Percentiles rank a stretch among this genome's conserved stretches.
Conservation (phyloP, 2,888 invertebrate species). For the Eupithecia subumbrata region DNA sequence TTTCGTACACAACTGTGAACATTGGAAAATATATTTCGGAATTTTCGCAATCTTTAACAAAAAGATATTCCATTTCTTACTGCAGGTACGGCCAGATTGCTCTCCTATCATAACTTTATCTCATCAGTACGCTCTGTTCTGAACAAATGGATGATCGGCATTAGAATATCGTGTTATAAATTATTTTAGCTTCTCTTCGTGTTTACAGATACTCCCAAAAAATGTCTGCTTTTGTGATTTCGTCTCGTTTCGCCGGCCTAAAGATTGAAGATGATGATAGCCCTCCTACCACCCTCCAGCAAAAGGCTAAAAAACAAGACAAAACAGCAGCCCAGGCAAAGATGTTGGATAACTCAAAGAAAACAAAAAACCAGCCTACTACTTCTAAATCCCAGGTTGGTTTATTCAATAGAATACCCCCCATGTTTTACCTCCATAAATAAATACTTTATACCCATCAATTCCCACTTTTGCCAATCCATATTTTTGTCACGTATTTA, state of each 20-base stretch:
- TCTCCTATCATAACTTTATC: background rate
- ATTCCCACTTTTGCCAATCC: background rate
- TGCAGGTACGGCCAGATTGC: background rate
- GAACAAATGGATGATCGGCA: background rate
- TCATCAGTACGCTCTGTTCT: background rate
- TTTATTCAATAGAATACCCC: background rate
- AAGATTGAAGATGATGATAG: constrained; percentile 89
- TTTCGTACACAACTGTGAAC: background rate
- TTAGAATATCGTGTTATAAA: background rate
- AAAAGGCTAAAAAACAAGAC: constrained; percentile 74
- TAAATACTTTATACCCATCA: background rate
- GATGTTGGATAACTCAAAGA: constrained; percentile 69
- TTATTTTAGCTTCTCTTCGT: background rate
- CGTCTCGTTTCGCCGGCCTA: constrained; percentile 89
- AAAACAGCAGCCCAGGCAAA: constrained; percentile 51
- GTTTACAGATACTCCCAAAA: constrained; percentile 30
- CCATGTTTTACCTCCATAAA: background rate
- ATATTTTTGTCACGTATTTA: background rate
- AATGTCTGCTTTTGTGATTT: constrained; percentile 87
- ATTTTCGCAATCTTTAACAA: background rate
- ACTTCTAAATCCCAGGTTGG: constrained; percentile 64
- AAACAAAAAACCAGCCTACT: constrained; percentile 49
- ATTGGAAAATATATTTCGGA: background rate
- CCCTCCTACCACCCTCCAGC: constrained; percentile 51
- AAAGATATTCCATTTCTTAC: background rate